These are phyloP conservation scores for Chrysotoxum bicinctum DNA, from an alignment of 2,888 invertebrate genomes.

Conservation along the genomic window DNA sequence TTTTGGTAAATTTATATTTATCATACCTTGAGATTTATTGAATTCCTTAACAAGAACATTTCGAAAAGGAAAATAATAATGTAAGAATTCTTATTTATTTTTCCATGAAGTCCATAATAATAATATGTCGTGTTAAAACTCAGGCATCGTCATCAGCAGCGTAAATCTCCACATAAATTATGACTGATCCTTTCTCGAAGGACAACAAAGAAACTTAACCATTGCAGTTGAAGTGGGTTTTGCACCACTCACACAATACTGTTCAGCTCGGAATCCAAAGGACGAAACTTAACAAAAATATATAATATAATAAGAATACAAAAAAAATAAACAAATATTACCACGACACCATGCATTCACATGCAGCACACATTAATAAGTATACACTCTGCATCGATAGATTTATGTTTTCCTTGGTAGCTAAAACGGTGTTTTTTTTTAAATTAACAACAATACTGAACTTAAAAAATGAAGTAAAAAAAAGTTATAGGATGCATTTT, in stretches of 20 bases:
- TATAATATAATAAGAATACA: not conserved
- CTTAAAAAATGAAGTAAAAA: too few relatives aligned
- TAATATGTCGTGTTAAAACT: slow-evolving; percentile 11
- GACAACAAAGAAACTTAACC: slow-evolving; percentile 58
- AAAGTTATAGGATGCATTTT: too few relatives aligned
- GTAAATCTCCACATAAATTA: slow-evolving; percentile 65
- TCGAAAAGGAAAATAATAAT: too few relatives aligned
- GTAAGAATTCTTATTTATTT: not conserved
- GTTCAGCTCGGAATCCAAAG: slow-evolving; percentile 53
- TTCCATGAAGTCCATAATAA: not conserved
- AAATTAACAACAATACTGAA: too few relatives aligned
- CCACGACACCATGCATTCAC: not conserved
- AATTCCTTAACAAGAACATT: too few relatives aligned
- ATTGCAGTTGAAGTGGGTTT: slow-evolving; percentile 33
- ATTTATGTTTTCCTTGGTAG: not conserved
- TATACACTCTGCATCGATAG: not conserved
- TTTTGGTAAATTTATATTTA: too few relatives aligned
- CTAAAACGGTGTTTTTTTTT: too few relatives aligned
- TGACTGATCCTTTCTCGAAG: slow-evolving; percentile 53
- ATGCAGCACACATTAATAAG: slow-evolving; percentile 4
- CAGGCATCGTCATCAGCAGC: slow-evolving; percentile 56
- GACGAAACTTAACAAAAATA: slow-evolving; percentile 28
- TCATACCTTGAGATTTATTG: too few relatives aligned
- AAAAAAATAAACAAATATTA: not conserved
- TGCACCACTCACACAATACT: slow-evolving; percentile 37